These are phyloP conservation scores for Drosophila takahashii DNA, from an alignment of 1,140 invertebrate genomes.

Conservation along the genomic window DNA sequence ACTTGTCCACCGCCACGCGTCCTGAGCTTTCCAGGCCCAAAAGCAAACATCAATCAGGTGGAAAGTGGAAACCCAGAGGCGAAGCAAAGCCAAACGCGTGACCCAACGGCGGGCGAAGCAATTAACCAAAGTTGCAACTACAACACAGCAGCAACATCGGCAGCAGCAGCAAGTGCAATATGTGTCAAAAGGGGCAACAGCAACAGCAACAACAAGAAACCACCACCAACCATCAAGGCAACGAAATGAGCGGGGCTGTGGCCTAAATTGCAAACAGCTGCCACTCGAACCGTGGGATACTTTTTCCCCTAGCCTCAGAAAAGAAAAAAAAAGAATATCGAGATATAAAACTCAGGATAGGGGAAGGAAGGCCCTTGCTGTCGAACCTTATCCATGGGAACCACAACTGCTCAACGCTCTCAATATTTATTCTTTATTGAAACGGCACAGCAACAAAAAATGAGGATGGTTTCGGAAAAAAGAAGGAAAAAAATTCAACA, in stretches of 20 bases:
- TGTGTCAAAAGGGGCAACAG: conserved; percentile 61
- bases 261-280: conserved; percentile 84
- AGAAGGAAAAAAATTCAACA: conserved; percentile 13
- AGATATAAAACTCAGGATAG: conserved; percentile 46
- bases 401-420: conserved; percentile 83
- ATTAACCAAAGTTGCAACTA: conserved; percentile 61
- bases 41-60: conserved; percentile 69
- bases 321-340: conserved; percentile 3
- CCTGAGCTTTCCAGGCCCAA: conserved; percentile 31
- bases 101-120: conserved; percentile 51
- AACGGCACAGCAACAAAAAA: conserved; percentile 42
- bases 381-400: conserved; percentile 84
- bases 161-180: conserved; percentile 68
- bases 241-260: conserved; percentile 69
- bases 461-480: conserved; percentile 8
- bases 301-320: conserved; percentile 69
- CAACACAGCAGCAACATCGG: conserved; percentile 39
- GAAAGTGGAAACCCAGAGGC: conserved; percentile 1
- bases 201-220: conserved; percentile 21
- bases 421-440: conserved; percentile 82
- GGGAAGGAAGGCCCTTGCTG: conserved; percentile 45
- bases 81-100: conserved; percentile 51
- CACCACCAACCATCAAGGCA: conserved; percentile 24
- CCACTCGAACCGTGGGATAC: conserved; percentile 84
- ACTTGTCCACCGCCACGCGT: conserved; percentile 63